Evolutionary conservation across 2,888 invertebrate species (phyloP), one percentile per base, ranked within the genome.

Genomic region (Scaptomyza reducta): DNA sequence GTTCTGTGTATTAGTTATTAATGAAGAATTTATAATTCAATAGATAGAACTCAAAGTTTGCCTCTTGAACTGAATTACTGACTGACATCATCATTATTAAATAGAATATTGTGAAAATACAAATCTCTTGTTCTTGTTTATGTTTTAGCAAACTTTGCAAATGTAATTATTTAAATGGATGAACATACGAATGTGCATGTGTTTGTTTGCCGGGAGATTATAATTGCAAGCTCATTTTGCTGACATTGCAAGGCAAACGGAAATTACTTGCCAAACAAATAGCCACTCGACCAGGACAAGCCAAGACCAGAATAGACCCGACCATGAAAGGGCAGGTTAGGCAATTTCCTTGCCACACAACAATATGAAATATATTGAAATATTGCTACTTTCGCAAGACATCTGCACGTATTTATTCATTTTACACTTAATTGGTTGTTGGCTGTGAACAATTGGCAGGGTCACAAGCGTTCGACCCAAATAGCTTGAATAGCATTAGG

Each of bases 321-420:
- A 38, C 38, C 14, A 38, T 22, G 22, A 22, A 22, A 22, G 29
- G 55, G 33, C 55, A 44, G 41, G 11, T 47, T 18, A 11, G 38
- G 29, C 63, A 62, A 69, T 69, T 63, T 57, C 53, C 70, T 57
- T 16, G 53, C 56, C 54, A 14, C 22, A 59, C 33, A 42, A 56
- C 60, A 73, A 80, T 80, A 67, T 56, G 49, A 73, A 73, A 75
- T 75, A 67, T 78, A 67, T 78, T 56, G 62, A 51, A 44, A 63
- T 65, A 50, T 45, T 22, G 42, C 54, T 25, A 53, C 58, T 54
- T 53, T 53, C 51, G 56, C 41, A 47, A 41, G 55, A 18, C 18
- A 38, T 38, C 13, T 40, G 16, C 14, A 40, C 16, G 41, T 11
- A 31, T 31, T 41, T 16, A 58, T 56, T 10, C 40, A 35, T 58